Conservation (phyloP, 2,113 vertebrate species). For the Coptodon bakossiorum region DNA sequence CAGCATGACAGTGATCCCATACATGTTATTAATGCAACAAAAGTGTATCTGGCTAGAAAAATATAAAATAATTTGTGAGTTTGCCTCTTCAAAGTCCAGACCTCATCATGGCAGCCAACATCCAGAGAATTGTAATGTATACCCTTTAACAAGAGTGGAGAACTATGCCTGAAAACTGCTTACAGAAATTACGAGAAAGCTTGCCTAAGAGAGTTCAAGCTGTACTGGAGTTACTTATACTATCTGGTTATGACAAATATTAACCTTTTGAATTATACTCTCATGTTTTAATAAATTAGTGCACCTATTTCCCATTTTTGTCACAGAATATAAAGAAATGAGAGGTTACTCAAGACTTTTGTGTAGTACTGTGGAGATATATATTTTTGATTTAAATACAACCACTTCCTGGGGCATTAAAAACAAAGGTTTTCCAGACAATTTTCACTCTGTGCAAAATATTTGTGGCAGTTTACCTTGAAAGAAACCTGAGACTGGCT, state of each 20-base stretch:
- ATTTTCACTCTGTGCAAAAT: neutral
- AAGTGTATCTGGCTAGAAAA: rapidly evolving
- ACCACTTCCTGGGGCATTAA: neutral
- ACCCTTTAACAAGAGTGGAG: neutral
- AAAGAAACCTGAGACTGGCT: neutral
- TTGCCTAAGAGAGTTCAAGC: neutral
- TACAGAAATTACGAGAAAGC: neutral
- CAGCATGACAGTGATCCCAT: rapidly evolving
- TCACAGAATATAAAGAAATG: neutral
- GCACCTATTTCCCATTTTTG: neutral
- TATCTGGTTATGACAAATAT: neutral
- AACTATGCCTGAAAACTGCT: neutral
- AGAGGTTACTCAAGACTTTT: neutral
- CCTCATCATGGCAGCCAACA: neutral
- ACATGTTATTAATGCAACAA: neutral
- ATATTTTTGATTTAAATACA: neutral
- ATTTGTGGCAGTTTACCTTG: neutral
- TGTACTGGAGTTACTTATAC: neutral
- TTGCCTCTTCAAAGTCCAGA: neutral
- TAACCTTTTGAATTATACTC: neutral
- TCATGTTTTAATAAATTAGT: neutral
- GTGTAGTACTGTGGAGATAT: neutral
- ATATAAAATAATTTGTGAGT: neutral
- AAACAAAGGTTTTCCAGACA: neutral
- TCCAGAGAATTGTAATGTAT: neutral